Percentiles rank a stretch among this genome's conserved stretches.
These are phyloP conservation scores for Drosophila leontia DNA, from an alignment of 1,140 invertebrate species.

Conservation along the genomic window DNA sequence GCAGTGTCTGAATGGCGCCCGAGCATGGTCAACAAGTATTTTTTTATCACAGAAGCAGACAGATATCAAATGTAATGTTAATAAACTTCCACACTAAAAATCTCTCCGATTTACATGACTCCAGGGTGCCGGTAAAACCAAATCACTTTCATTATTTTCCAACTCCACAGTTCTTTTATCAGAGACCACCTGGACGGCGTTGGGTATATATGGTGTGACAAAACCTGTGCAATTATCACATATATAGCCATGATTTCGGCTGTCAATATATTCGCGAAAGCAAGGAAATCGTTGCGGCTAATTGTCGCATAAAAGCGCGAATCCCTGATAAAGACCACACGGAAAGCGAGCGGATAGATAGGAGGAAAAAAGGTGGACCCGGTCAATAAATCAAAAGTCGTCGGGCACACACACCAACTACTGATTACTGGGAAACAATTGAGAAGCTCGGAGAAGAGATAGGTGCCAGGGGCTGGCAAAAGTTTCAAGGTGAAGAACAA, in stretches of 20 bases:
- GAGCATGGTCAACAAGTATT: neutral
- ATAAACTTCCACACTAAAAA: neutral
- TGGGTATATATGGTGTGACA: slow-evolving; percentile 21
- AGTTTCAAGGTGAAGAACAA: slow-evolving; percentile 13
- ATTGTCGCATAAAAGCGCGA: slow-evolving; percentile 42
- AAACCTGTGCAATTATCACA: slow-evolving; percentile 30
- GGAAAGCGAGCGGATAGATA: slow-evolving; percentile 27
- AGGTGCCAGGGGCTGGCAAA: slow-evolving; percentile 7
- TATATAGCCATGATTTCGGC: slow-evolving; percentile 13
- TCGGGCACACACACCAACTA: neutral
- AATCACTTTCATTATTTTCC: neutral
- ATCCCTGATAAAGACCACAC: slow-evolving; percentile 41
- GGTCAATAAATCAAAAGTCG: slow-evolving; percentile 58
- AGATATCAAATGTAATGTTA: too few relatives aligned
- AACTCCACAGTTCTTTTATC: slow-evolving; percentile 18
- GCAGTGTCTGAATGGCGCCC: too few relatives aligned
- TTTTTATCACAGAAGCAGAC: neutral
- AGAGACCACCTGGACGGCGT: slow-evolving; percentile 2
- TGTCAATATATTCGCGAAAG: neutral
- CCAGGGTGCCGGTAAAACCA: neutral
- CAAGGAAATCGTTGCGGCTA: slow-evolving; percentile 21
- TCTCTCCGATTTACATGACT: neutral
- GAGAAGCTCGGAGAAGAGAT: neutral
- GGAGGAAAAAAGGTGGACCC: slow-evolving; percentile 6
- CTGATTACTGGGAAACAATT: slow-evolving; percentile 27